Conservation (phyloP, 92 coral and sea anemone species). For the Nematostella vectensis region DNA sequence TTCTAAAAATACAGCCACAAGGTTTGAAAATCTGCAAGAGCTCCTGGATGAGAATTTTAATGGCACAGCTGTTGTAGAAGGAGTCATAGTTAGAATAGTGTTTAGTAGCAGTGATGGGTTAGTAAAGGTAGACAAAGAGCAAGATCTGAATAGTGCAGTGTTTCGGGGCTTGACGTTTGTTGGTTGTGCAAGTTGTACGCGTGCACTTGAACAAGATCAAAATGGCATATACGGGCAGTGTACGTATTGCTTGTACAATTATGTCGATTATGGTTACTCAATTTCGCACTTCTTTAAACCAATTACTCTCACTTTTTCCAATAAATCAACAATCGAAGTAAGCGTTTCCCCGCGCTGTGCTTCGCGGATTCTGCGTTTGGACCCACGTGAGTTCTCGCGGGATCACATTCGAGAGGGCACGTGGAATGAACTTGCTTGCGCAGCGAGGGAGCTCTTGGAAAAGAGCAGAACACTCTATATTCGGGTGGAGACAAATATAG, state of each 20-base stretch:
- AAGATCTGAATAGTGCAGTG: slow-evolving; percentile 9
- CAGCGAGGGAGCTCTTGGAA: too few species aligned
- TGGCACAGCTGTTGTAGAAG: slow-evolving; percentile 55
- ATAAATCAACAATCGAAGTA: too few species aligned
- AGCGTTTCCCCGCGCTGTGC: too few species aligned
- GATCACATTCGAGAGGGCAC: too few species aligned
- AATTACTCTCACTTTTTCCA: slow-evolving; percentile 22
- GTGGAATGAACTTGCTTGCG: too few species aligned
- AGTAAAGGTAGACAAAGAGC: slow-evolving; percentile 14
- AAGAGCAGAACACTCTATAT: too few species aligned
- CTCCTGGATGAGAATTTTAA: slow-evolving; percentile 54
- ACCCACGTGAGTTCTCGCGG: too few species aligned
- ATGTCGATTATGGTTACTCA: slow-evolving; percentile 38
- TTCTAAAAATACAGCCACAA: slow-evolving; percentile 12
- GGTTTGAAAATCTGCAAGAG: slow-evolving; percentile 38
- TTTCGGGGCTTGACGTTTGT: slow-evolving; percentile 41
- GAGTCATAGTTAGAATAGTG: slow-evolving; percentile 24
- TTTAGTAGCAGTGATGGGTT: slow-evolving; percentile 19
- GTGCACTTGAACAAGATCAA: slow-evolving; percentile 54
- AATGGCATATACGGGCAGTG: slow-evolving; percentile 83
- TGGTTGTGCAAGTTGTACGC: slow-evolving; percentile 70
- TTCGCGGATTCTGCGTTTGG: too few species aligned
- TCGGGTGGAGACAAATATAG: too few species aligned
- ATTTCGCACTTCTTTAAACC: slow-evolving; percentile 43
- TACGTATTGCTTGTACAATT: slow-evolving; percentile 37